phyloP scores from a whole-genome alignment of 2,888 invertebrate species.

The Heliconius sara region DNA sequence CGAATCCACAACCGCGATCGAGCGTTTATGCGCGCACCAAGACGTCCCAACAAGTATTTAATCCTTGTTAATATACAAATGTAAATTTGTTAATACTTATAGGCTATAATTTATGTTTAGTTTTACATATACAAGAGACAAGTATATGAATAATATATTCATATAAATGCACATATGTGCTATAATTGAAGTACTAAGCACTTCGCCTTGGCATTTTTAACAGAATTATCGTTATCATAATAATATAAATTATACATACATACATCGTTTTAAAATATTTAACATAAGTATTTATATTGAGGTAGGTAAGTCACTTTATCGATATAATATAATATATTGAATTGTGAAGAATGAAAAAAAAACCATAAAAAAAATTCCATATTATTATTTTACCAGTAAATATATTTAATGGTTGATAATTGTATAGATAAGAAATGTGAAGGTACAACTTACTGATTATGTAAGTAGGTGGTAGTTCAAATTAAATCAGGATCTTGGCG shows the following conservation, averaged over 20 bases:
- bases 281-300: slow-evolving; percentile 19
- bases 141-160: not conserved
- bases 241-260: slow-evolving; percentile 1
- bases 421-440: too few relatives aligned
- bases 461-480: too few relatives aligned
- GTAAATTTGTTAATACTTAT: not conserved
- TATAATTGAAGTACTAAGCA: not conserved
- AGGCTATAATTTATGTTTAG: not conserved
- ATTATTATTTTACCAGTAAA: too few relatives aligned
- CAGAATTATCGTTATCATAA: slow-evolving; percentile 29
- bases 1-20: too few relatives aligned
- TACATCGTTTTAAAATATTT: not conserved
- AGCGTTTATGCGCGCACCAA: too few relatives aligned
- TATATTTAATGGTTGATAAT: too few relatives aligned
- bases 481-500: too few relatives aligned
- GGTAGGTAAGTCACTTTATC: slow-evolving; percentile 27
- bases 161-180: slow-evolving; percentile 3
- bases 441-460: too few relatives aligned
- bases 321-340: not conserved
- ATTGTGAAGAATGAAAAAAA: too few relatives aligned
- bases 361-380: too few relatives aligned
- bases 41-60: not conserved
- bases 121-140: not conserved
- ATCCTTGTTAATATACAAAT: not conserved
- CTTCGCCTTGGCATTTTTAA: slow-evolving; percentile 36